Evolutionary conservation across 2,797 vertebrate species (phyloP).

Genomic region (Pangasius djambal): DNA sequence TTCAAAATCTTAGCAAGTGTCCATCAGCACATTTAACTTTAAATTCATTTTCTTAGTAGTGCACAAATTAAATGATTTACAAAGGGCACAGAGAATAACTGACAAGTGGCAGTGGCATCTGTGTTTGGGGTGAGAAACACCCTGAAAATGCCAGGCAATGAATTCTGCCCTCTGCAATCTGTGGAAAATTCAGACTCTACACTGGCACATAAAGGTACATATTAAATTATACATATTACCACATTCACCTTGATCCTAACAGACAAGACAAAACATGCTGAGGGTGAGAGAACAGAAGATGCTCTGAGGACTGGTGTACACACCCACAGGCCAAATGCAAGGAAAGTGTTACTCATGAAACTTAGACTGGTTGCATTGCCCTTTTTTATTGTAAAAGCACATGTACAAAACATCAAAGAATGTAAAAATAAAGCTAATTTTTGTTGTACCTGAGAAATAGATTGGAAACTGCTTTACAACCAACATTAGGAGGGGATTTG

Average conservation of each 20-base stretch:
- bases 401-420: no score
- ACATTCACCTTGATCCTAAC: background rate
- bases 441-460: no score
- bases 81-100: background rate
- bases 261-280: background rate
- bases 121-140: background rate
- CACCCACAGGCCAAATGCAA: background rate
- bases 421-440: no score
- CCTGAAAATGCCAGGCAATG: background rate
- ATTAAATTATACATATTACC: background rate
- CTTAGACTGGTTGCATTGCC: background rate
- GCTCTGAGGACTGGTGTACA: background rate
- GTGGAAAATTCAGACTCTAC: background rate
- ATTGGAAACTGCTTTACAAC: no score
- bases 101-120: background rate
- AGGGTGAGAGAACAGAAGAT: background rate
- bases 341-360: background rate
- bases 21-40: background rate
- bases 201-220: background rate
- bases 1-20: background rate
- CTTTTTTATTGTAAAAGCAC: background rate
- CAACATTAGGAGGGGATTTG: no score
- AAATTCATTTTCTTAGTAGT: background rate
- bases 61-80: background rate
- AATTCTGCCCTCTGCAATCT: background rate